Percentiles rank a stretch among this genome's conserved stretches.
Evolutionary conservation across 2,888 invertebrate species (phyloP).

Genomic region (Molanna angustata): DNA sequence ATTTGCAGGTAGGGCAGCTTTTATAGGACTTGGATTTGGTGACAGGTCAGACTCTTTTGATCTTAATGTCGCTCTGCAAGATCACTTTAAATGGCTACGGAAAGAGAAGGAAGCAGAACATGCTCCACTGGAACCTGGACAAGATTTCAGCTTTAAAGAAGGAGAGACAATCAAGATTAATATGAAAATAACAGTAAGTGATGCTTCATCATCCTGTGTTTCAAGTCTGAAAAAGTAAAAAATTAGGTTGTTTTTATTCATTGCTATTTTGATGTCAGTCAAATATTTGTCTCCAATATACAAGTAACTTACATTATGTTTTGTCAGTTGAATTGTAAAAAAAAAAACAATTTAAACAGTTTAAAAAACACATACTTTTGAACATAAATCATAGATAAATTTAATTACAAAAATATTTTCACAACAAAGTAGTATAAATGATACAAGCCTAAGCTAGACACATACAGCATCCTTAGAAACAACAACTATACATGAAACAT

Average conservation of each 20-base stretch:
- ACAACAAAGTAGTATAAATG: no score
- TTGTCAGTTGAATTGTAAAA: no score
- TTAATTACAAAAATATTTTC: no score
- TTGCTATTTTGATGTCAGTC: background rate
- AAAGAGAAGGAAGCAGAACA: conserved; percentile 77
- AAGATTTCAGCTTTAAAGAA: conserved; percentile 97
- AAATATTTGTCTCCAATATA: no score
- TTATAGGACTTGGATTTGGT: conserved; percentile 95
- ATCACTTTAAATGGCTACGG: conserved; percentile 94
- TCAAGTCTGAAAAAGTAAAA: background rate
- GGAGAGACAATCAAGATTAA: conserved; percentile 99
- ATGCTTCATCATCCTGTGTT: background rate
- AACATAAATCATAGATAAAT: no score
- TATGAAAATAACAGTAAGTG: conserved; percentile 89
- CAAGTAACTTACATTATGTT: no score
- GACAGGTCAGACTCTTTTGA: conserved; percentile 99
- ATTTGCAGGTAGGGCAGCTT: conserved; percentile 79
- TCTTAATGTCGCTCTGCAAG: conserved; percentile 96
- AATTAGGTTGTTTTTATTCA: background rate
- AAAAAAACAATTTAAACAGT: no score
- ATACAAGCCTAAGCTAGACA: no score
- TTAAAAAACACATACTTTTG: no score
- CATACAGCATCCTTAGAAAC: no score
- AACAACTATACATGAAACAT: no score
- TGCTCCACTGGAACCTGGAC: conserved; percentile 67